phyloP scores from a whole-genome alignment of 2,797 vertebrate species.

The Australoheros facetus region DNA sequence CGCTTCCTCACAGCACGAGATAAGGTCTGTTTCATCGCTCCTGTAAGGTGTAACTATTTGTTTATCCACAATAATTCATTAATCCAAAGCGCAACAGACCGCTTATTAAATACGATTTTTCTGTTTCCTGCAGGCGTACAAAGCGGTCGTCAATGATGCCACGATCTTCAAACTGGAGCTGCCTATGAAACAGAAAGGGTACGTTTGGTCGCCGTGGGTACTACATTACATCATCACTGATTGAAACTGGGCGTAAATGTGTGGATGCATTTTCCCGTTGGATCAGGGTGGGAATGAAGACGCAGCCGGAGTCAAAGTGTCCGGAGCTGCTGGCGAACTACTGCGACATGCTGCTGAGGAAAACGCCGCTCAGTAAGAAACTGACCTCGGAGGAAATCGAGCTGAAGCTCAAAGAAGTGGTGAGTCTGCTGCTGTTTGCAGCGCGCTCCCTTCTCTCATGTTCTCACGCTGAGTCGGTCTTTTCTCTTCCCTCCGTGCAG shows the following conservation, averaged over 20 bases:
- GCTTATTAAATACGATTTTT: not conserved
- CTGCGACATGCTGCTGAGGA: slow-evolving; percentile 97
- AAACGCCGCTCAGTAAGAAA: slow-evolving; percentile 98
- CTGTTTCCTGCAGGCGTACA: slow-evolving; percentile 85
- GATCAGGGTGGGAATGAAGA: slow-evolving; percentile 92
- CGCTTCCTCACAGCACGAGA: slow-evolving; percentile 97
- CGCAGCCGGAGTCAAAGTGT: slow-evolving; percentile 97
- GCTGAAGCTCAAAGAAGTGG: slow-evolving; percentile 98
- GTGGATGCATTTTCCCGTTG: not conserved
- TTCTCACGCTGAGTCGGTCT: not conserved
- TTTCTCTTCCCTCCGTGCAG: slow-evolving; percentile 20
- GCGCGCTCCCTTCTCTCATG: no score
- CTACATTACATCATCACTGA: accelerated
- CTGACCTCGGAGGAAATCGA: slow-evolving; percentile 97
- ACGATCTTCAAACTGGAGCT: slow-evolving; percentile 99
- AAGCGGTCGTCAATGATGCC: slow-evolving; percentile 97
- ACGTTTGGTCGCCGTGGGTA: slow-evolving; percentile 52
- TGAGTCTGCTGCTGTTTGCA: slow-evolving; percentile 54
- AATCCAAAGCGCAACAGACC: no score
- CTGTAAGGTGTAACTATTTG: accelerated
- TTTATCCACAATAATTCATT: no score
- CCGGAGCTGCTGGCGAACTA: slow-evolving; percentile 98
- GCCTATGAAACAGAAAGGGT: slow-evolving; percentile 97
- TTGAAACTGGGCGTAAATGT: not conserved
- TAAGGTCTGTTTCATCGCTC: slow-evolving; percentile 81